Conservation (phyloP, 2,888 invertebrate species). For the Magallana nippona region DNA sequence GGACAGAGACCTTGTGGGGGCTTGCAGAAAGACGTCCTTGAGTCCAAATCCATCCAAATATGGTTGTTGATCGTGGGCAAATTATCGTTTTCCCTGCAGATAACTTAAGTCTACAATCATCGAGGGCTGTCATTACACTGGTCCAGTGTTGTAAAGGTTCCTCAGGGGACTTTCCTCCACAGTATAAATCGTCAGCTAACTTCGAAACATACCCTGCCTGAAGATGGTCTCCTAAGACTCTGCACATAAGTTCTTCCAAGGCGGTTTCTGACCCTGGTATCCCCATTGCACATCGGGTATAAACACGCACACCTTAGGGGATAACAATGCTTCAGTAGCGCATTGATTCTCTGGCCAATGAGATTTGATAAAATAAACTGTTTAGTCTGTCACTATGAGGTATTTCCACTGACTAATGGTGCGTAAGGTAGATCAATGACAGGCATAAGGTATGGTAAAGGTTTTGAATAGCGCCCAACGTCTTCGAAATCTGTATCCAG, state of each 20-base stretch:
- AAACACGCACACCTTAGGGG: slow-evolving; percentile 51
- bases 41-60: slow-evolving; percentile 58
- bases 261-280: slow-evolving; percentile 64
- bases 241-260: slow-evolving; percentile 56
- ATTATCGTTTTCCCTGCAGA: slow-evolving; percentile 13
- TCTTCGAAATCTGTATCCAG: slow-evolving; percentile 61
- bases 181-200: slow-evolving; percentile 60
- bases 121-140: background rate
- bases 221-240: slow-evolving; percentile 39
- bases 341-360: slow-evolving; percentile 46
- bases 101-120: background rate
- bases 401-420: slow-evolving; percentile 57
- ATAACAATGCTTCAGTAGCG: slow-evolving; percentile 58
- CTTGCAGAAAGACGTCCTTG: slow-evolving; percentile 54
- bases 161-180: slow-evolving; percentile 52
- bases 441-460: slow-evolving; percentile 54
- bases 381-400: slow-evolving; percentile 49
- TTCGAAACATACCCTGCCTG: slow-evolving; percentile 55
- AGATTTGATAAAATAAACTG: slow-evolving; percentile 54
- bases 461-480: slow-evolving; percentile 61
- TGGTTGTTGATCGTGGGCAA: slow-evolving; percentile 46
- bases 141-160: slow-evolving; percentile 17
- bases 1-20: slow-evolving; percentile 33
- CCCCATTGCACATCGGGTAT: slow-evolving; percentile 51
- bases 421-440: slow-evolving; percentile 53